Conservation (phyloP, 1,140 invertebrate species). For the Listronotus bonariensis region DNA sequence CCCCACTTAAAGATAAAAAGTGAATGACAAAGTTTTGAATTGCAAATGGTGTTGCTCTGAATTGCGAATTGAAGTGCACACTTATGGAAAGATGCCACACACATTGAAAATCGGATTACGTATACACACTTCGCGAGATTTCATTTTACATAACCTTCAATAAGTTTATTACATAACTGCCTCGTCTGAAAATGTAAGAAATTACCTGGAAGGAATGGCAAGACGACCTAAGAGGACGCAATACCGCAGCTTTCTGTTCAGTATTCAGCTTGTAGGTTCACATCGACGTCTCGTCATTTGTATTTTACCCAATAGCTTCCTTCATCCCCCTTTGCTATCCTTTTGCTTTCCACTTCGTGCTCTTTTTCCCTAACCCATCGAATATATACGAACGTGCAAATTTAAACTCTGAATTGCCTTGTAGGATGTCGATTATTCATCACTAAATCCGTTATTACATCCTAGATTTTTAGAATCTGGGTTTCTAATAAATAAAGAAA, state of each 20-base stretch:
- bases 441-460: slow-evolving; percentile 17
- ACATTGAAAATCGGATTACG: slow-evolving; percentile 34
- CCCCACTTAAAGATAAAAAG: slow-evolving; percentile 6
- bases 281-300: slow-evolving; percentile 49
- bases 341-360: slow-evolving; percentile 34
- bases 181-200: slow-evolving; percentile 42
- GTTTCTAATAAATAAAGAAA: too few relatives aligned
- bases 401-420: slow-evolving; percentile 38
- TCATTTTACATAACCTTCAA: slow-evolving; percentile 38
- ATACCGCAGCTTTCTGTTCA: slow-evolving; percentile 44
- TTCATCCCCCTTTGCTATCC: slow-evolving; percentile 40
- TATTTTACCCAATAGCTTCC: slow-evolving; percentile 47
- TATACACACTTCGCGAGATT: slow-evolving; percentile 36
- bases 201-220: slow-evolving; percentile 39
- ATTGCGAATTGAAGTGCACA: slow-evolving; percentile 23
- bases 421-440: slow-evolving; percentile 37
- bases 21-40: slow-evolving; percentile 12
- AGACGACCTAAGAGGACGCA: slow-evolving; percentile 39
- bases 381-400: slow-evolving; percentile 43
- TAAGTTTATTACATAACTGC: slow-evolving; percentile 36
- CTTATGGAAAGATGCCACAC: slow-evolving; percentile 26
- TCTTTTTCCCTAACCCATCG: slow-evolving; percentile 30
- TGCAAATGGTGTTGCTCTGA: slow-evolving; percentile 19
- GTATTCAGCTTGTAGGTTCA: slow-evolving; percentile 45
- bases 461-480: background rate